These are phyloP conservation scores for Cyprinodon variegatus DNA, from an alignment of 2,113 vertebrate genomes.

Conservation along the genomic window DNA sequence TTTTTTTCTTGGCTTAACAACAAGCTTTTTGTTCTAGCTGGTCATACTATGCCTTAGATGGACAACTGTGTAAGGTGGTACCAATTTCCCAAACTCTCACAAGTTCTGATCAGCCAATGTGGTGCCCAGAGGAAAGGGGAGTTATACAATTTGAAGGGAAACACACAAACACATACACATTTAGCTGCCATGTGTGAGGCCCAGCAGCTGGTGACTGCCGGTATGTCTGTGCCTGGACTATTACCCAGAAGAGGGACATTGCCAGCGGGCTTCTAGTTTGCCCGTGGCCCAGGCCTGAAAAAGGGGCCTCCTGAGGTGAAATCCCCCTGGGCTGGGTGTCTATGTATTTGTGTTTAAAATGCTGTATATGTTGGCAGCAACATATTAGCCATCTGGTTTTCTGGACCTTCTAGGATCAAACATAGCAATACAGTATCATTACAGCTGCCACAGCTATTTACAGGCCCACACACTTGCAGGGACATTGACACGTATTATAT, in stretches of 20 bases:
- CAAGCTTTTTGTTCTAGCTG: conserved; percentile 58
- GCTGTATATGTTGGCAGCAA: conserved; percentile 63
- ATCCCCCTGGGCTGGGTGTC: conserved; percentile 45
- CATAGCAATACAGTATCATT: conserved; percentile 48
- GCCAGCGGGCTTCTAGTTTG: conserved; percentile 59
- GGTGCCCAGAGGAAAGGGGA: conserved; percentile 57
- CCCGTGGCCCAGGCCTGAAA: conserved; percentile 65
- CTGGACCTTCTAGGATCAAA: conserved; percentile 71
- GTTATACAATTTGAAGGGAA: conserved; percentile 31
- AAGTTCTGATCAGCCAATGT: conserved; percentile 62
- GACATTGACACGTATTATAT: conserved; percentile 22
- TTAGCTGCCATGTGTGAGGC: conserved; percentile 64
- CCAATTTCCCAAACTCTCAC: conserved; percentile 64
- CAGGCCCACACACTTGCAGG: conserved; percentile 51
- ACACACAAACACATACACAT: conserved; percentile 31
- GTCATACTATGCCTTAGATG: conserved; percentile 57
- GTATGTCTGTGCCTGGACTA: conserved; percentile 60
- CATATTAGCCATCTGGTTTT: conserved; percentile 76
- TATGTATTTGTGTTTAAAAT: conserved; percentile 56
- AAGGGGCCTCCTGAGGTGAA: conserved; percentile 63
- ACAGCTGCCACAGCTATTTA: conserved; percentile 71
- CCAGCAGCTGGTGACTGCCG: conserved; percentile 58
- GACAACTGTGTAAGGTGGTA: conserved; percentile 65
- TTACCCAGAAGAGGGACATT: conserved; percentile 61
- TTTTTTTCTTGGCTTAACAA: conserved; percentile 63